Evolutionary conservation across 1,140 invertebrate genomes (phyloP).

Genomic region (Leptinotarsa defecta): DNA sequence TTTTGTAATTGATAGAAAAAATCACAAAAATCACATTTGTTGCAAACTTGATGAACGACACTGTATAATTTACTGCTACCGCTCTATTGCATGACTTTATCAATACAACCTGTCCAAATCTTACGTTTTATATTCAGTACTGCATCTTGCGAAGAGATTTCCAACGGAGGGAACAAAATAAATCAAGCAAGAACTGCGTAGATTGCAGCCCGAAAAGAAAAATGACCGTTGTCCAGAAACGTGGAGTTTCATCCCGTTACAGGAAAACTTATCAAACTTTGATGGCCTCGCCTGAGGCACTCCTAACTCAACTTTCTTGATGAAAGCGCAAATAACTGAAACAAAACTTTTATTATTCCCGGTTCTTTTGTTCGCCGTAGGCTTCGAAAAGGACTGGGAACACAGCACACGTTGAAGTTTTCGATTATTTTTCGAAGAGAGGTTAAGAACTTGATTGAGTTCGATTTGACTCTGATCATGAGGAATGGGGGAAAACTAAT

Average conservation of each 20-base stretch:
- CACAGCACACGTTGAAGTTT: conserved; percentile 24
- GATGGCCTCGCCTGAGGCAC: conserved; percentile 49
- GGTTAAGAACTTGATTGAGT: background rate
- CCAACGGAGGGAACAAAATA: conserved; percentile 17
- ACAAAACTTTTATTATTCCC: conserved; percentile 45
- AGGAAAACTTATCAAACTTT: conserved; percentile 57
- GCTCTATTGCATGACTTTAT: too few species aligned
- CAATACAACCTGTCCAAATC: too few species aligned
- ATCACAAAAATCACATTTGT: too few species aligned
- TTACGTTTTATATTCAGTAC: too few species aligned
- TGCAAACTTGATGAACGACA: too few species aligned
- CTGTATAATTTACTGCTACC: too few species aligned
- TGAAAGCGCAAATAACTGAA: conserved; percentile 56
- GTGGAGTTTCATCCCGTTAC: conserved; percentile 46
- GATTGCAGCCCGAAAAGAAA: conserved; percentile 60
- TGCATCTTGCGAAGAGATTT: too few species aligned
- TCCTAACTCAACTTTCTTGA: conserved; percentile 54
- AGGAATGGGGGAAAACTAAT: background rate
- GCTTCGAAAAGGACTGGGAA: conserved; percentile 12
- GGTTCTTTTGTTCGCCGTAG: conserved; percentile 23
- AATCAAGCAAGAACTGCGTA: conserved; percentile 48
- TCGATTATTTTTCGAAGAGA: conserved; percentile 9
- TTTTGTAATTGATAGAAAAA: too few species aligned
- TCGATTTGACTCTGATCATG: background rate
- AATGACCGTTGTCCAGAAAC: conserved; percentile 59